A percentile compares a stretch with the other conserved stretches of the same genome.
Conservation (phyloP, 2,113 vertebrate species). For the Grammomys surdaster region DNA sequence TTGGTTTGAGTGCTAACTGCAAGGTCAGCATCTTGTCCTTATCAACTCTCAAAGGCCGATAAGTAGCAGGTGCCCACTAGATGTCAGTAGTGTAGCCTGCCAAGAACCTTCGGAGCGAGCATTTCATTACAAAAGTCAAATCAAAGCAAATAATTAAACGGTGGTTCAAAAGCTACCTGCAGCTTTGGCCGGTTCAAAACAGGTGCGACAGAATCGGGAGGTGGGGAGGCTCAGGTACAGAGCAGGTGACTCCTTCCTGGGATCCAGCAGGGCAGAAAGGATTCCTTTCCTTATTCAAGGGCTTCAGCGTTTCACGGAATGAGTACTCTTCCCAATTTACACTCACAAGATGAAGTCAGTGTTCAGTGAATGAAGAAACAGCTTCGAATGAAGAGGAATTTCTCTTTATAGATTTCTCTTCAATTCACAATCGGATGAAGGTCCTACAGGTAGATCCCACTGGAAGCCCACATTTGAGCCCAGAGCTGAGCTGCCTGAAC, state of each 20-base stretch:
- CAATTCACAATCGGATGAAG: neutral
- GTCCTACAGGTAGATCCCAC: constrained; percentile 30
- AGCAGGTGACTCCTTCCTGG: neutral
- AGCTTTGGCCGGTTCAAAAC: constrained; percentile 59
- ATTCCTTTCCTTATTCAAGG: neutral
- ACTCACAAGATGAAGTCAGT: neutral
- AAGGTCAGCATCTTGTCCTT: neutral
- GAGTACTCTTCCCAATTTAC: constrained; percentile 12
- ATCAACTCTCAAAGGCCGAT: neutral
- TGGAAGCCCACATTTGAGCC: constrained; percentile 55
- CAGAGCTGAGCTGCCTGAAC: constrained; percentile 19
- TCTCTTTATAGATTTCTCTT: neutral
- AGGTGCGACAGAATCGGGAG: constrained; percentile 1
- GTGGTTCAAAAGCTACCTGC: constrained; percentile 70
- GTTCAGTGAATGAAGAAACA: constrained; percentile 39
- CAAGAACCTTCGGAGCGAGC: neutral
- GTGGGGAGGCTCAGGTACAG: constrained; percentile 36
- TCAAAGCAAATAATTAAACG: constrained; percentile 64
- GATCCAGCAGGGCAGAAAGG: neutral
- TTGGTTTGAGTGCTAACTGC: neutral
- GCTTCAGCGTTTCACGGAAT: rapidly evolving
- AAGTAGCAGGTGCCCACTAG: constrained; percentile 79
- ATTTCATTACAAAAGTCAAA: constrained; percentile 72
- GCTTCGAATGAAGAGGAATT: constrained; percentile 33
- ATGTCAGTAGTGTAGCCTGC: constrained; percentile 82